A percentile compares a stretch with the other conserved stretches of the same genome.
Evolutionary conservation across 2,888 invertebrate genomes (phyloP).

Genomic region (Fragum whitleyi): DNA sequence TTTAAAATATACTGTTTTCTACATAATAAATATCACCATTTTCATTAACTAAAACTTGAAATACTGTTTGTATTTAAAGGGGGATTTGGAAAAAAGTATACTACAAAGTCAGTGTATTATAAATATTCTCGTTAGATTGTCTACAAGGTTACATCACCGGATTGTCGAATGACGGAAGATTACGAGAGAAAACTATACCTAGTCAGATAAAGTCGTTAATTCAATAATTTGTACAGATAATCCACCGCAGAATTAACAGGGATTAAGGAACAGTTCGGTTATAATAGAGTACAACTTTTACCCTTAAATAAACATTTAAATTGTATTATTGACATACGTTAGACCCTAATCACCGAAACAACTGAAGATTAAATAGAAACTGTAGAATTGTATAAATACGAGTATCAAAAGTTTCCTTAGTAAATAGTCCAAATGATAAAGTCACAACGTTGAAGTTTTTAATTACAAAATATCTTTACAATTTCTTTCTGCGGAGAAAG

Average conservation of each 20-base stretch:
- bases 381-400: background rate
- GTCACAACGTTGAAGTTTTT: background rate
- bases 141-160: background rate
- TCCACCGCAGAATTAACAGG: constrained; percentile 17
- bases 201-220: background rate
- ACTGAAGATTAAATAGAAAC: background rate
- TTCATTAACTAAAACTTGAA: background rate
- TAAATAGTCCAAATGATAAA: background rate
- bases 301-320: background rate
- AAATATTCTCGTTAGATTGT: constrained; percentile 1
- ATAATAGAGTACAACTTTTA: background rate
- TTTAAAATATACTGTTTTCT: too few relatives aligned
- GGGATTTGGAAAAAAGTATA: background rate
- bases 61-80: background rate
- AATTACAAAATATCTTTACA: background rate
- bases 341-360: background rate
- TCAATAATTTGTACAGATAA: constrained; percentile 7
- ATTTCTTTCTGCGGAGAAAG: too few relatives aligned
- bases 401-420: background rate
- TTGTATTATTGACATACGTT: constrained; percentile 1
- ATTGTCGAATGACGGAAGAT: background rate
- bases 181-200: background rate
- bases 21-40: too few relatives aligned
- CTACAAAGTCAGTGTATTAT: background rate
- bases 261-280: constrained; percentile 16